Base-by-base conservation (phyloP, 2,888 invertebrate genomes). In the Dorcus hopei region DNA sequence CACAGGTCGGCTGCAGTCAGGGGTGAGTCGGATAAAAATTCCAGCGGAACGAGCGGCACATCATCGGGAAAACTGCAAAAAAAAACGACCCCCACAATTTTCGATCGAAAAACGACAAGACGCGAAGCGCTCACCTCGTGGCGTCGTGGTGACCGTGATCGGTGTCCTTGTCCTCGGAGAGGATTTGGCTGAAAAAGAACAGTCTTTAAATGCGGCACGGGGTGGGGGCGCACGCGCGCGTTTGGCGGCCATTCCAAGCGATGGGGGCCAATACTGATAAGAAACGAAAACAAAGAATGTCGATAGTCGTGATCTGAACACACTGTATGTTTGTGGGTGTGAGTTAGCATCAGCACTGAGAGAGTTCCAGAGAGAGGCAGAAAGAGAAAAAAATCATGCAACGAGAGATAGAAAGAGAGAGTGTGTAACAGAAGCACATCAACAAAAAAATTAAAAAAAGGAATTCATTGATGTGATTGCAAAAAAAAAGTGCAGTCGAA, bases 1-100 rank as follows among this genome's bases (percentile, higher is more conserved):
- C 93, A 93, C 48, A 95, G 81, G 72, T 93, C 91, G 47, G 87
- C 86, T 0, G 90, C 85, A 0, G 88, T 90, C 50, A 93, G 81
- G 51, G 85, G 87, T 42, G 87, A 86, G 69, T 86, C 86, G 65
- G 89, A 88, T 3, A 90, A 81, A 81, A 90, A 90, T 72, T 90
- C 90, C 54, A 83, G 80, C 9, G 83, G 83, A 52, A 87, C 82
- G 7, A 85, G 81, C 3, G 88, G 87, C 26, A 87, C 85, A 72
- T 88, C 88, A 74, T 90, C 90, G 9, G 87, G 85, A 66, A 85
- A 87, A 74, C 88, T 89, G 72, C 54, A 74, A 72, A 48, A 40
- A 14, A 9, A n/a, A n/a, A n/a, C n/a, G n/a, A n/a, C n/a, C n/a
- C 8, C 4, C 26, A 33, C 26, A 50, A 11, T 38, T 19, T 19